Evolutionary conservation across 2,888 invertebrate species (phyloP), one percentile per base, ranked within the genome.

Genomic region (Cataglyphis rosenhaueri): DNA sequence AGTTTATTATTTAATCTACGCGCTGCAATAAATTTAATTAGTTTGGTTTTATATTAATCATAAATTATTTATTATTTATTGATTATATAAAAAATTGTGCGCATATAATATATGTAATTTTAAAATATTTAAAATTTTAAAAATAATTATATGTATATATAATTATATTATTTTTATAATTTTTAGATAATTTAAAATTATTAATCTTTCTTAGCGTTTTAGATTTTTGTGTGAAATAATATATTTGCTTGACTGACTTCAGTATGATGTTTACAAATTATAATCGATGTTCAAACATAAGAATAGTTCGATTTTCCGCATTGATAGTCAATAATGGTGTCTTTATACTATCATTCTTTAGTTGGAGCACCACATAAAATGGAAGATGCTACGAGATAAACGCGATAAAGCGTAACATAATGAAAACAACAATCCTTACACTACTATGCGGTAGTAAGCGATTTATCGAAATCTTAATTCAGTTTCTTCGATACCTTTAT

Each of bases 321-420:
- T 3, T 12, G 78, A 44, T 78, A 57, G 70, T n/a, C 41, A 29
- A 25, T 32, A 52, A 66, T n/a, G 12, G n/a, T 1, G 15, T 41
- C 57, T 57, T 52, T 18, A 29, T 57, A 21, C 21, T 18, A 35
- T 32, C 57, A 21, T 57, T 10, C 4, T 10, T 41, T 44, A 12
- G 32, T 21, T 35, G 0, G 41, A 32, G 44, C n/a, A 44, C 3
- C 12, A 21, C 2, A 78, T 18, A 70, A 78, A 70, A 70, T 59
- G 44, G 6, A 25, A 8, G 15, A 68, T 59, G 52, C 15, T 55
- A 29, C 52, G 62, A 88, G 88, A 88, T 87, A 71, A 35, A 87
- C 78, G 85, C 85, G 89, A 88, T 87, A 89, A 87, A 89, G 84
- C 84, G 84, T 83, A 64, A 81, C 64, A 44, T 70, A 68, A 73